These are phyloP conservation scores for Lepidurus packardi DNA, from an alignment of 1,140 invertebrate species.

Conservation along the genomic window DNA sequence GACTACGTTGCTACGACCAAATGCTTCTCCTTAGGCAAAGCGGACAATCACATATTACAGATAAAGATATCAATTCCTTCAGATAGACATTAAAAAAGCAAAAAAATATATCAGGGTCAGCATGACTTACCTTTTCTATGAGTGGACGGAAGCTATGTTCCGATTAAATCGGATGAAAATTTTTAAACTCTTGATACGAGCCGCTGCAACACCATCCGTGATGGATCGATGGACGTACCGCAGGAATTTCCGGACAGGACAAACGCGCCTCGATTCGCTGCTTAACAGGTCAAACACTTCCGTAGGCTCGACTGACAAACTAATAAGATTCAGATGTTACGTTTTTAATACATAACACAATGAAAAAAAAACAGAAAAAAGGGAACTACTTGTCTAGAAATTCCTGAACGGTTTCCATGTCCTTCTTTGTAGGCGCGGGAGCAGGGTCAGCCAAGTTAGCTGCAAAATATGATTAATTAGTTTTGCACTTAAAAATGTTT, in stretches of 20 bases:
- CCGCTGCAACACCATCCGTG: background rate
- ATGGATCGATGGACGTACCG: background rate
- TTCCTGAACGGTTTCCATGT: background rate
- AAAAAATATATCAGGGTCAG: background rate
- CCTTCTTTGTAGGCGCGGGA: background rate
- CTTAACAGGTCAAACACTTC: background rate
- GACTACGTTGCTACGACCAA: background rate
- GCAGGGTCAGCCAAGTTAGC: background rate
- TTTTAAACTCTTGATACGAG: background rate
- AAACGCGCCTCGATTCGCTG: background rate
- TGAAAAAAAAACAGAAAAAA: background rate
- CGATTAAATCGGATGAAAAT: background rate
- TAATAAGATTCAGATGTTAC: constrained; percentile 7
- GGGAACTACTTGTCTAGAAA: background rate
- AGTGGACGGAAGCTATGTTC: background rate
- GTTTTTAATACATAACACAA: background rate
- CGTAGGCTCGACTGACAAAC: background rate
- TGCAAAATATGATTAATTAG: background rate
- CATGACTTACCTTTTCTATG: background rate
- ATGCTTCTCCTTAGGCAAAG: background rate
- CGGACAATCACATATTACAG: background rate
- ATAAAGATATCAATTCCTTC: background rate
- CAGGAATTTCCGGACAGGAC: background rate
- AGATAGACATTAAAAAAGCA: background rate
- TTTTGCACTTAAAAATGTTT: background rate